A percentile compares a stretch with the other conserved stretches of the same genome.
phyloP scores from a whole-genome alignment of 2,888 invertebrate species.

The Osmoderma eremita region DNA sequence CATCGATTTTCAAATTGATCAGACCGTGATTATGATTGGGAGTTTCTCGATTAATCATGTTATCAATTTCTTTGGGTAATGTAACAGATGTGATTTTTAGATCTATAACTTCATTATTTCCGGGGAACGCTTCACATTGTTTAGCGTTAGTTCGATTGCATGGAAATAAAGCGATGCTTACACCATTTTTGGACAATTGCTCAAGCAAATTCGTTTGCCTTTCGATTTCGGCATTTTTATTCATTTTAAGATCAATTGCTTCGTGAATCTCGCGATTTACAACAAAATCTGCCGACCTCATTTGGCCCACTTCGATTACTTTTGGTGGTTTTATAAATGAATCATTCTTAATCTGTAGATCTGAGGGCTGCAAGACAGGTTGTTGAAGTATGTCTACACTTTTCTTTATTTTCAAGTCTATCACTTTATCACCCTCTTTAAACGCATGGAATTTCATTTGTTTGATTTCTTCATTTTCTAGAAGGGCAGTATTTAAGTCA shows the following conservation, averaged over 20 bases:
- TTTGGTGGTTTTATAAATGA: background rate
- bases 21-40: too few relatives aligned
- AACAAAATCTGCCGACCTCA: slow-evolving; percentile 3
- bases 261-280: background rate
- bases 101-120: slow-evolving; percentile 19
- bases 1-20: too few relatives aligned
- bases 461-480: slow-evolving; percentile 20
- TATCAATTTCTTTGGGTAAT: too few relatives aligned
- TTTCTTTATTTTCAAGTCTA: slow-evolving; percentile 17
- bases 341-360: slow-evolving; percentile 7
- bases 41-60: too few relatives aligned
- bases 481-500: slow-evolving; percentile 8
- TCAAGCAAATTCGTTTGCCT: slow-evolving; percentile 17
- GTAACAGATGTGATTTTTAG: background rate
- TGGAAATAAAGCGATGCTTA: slow-evolving; percentile 27
- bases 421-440: slow-evolving; percentile 18
- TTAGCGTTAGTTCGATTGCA: slow-evolving; percentile 1
- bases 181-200: slow-evolving; percentile 23
- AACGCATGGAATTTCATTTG: slow-evolving; percentile 12
- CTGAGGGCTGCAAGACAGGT: background rate
- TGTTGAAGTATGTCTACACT: background rate
- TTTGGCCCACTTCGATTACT: slow-evolving; percentile 16
- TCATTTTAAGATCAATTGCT: slow-evolving; percentile 19
- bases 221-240: slow-evolving; percentile 4
- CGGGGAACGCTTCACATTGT: background rate